phyloP scores from a whole-genome alignment of 2,797 vertebrate species.

The Urophycis tenuis region DNA sequence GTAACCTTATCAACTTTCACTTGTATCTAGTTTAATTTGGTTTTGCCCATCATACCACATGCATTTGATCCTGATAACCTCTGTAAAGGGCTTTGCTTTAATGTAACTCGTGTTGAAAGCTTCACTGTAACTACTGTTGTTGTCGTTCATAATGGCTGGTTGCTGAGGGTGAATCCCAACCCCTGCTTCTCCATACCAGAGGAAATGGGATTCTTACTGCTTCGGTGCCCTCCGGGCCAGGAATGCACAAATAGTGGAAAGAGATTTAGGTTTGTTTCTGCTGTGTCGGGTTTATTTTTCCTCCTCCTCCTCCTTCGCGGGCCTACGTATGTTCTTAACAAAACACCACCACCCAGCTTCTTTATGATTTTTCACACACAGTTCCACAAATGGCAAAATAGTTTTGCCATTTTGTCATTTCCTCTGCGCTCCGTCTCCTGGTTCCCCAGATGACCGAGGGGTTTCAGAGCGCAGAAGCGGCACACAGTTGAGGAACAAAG shows the following conservation, averaged over 20 bases:
- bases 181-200: background rate
- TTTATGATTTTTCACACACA: constrained; percentile 40
- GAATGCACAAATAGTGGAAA: constrained; percentile 59
- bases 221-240: constrained; percentile 20
- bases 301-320: constrained; percentile 49
- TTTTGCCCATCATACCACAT: background rate
- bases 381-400: constrained; percentile 66
- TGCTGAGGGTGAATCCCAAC: background rate
- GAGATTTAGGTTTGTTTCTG: constrained; percentile 52
- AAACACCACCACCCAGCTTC: constrained; percentile 40
- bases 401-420: constrained; percentile 66
- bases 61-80: background rate
- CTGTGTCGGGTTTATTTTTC: constrained; percentile 45
- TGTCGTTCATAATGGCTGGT: background rate
- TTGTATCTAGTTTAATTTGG: background rate
- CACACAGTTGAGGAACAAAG: constrained; percentile 23
- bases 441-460: constrained; percentile 12
- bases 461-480: background rate
- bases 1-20: background rate
- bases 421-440: constrained; percentile 45
- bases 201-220: constrained; percentile 44
- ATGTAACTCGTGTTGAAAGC: background rate
- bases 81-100: background rate
- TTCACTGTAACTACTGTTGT: background rate
- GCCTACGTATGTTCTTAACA: constrained; percentile 33